Evolutionary conservation across 2,797 vertebrate species (phyloP), one percentile per base, ranked within the genome.

Genomic region (Falco novaeseelandiae): DNA sequence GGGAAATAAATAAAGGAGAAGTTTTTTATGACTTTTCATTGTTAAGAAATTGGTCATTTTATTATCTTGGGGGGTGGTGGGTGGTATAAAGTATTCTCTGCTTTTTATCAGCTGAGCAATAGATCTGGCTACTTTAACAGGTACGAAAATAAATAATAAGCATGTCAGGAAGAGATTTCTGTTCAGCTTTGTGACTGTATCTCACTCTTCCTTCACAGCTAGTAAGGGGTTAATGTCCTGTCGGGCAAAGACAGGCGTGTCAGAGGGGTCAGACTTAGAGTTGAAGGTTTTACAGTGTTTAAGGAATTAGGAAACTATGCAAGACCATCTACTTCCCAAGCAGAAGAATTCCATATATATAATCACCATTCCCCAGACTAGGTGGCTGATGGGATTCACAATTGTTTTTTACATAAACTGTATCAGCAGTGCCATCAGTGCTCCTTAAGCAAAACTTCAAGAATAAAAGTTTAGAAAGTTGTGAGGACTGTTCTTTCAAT

Each of bases 61-160:
- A 79, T 59, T 71, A n/a, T 52, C 0, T 18, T 18, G 0, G 9
- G 17, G 12, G 2, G 40, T 18, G 0, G 9, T 15, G 12, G 2
- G 40, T 40, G 40, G 40, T 40, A 15, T 14, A 34, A 52, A 36
- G 17, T 16, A 38, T 30, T 83, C 32, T 44, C 38, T 77, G n/a
- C 22, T 76, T 23, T 73, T 83, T 73, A 52, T 73, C 51, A 82
- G 30, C 29, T 12, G 23, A 67, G 26, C 23, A 49, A 1, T 20
- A 93, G 18, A 79, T 30, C 23, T 69, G 54, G 32, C 27, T 38
- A 32, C 1, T 1, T 70, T 46, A 87, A 80, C 8, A 63, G 74
- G 23, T 16, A 83, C 6, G 12, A 74, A 74, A 87, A 32, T 25
- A 67, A 80, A 29, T 20, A 93, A 61, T 13, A 73, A 72, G n/a